Evolutionary conservation across 1,140 invertebrate genomes (phyloP), one percentile per base, ranked within the genome.

Genomic region (Sogatella furcifera): DNA sequence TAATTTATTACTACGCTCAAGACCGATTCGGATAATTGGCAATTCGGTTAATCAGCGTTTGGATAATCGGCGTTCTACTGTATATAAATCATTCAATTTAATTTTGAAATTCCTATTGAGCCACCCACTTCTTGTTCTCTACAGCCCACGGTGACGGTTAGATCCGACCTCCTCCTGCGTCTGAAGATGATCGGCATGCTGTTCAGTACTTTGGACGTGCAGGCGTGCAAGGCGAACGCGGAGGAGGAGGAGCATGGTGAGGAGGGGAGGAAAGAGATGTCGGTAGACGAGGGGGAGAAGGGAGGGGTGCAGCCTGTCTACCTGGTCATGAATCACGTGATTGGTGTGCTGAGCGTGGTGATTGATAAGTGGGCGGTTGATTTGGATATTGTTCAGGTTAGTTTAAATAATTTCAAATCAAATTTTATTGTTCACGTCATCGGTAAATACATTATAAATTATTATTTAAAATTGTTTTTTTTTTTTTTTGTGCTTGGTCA

Each of bases 171-270:
- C 19, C 69, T 81, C 24, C 74, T 80, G 57, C 72, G 80, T 44
- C 70, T 90, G 8, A 84, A 84, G 67, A 86, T 90, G 79, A 72
- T 87, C 3, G 79, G 83, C 0, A 85, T 80, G 61, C 75, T 91
- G 46, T 84, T 89, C 67, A 76, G 80, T 1, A 82, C 84, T 1
- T 70, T 92, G 0, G 80, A 88, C 64, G 69, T 49, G 17, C 43
- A 65, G 1, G 59, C 61, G 31, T 38, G 34, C 34, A 62, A 65
- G 10, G 1, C 17, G 46, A 49, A 19, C 46, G 46, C 6, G 9
- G 46, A 49, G 3, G 46, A 2, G 2, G 5, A 49, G 21, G 15
- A 13, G n/a, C n/a, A n/a, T n/a, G n/a, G n/a, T n/a, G n/a, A 19
- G 21, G 21, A 8, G 17, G 2, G 21, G 14, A n/a, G 14, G 4